Evolutionary conservation across 2,888 invertebrate genomes (phyloP).

Genomic region (Papilio protenor): DNA sequence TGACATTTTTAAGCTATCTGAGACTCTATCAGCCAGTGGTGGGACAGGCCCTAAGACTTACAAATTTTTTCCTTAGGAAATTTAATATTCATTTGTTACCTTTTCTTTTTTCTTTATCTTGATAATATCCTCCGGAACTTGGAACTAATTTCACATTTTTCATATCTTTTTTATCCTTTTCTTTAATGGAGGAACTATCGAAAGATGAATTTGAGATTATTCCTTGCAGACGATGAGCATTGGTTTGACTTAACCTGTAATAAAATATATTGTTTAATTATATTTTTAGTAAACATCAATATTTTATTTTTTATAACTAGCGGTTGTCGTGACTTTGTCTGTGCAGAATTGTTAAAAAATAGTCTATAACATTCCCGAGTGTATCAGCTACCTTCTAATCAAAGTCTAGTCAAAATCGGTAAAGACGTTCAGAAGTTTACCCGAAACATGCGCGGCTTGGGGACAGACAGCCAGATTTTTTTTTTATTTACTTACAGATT

Average conservation of each 20-base stretch:
- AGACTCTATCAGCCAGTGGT: too few species aligned
- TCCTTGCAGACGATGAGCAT: constrained; percentile 74
- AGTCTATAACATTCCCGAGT: too few species aligned
- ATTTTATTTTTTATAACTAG: too few species aligned
- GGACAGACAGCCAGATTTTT: too few species aligned
- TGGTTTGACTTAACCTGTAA: constrained; percentile 72
- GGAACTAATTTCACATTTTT: constrained; percentile 62
- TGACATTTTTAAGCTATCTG: too few species aligned
- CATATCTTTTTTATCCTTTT: constrained; percentile 49
- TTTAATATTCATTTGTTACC: constrained; percentile 30
- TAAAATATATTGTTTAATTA: background rate
- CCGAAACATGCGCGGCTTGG: too few species aligned
- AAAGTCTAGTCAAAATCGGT: too few species aligned
- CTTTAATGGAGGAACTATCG: constrained; percentile 53
- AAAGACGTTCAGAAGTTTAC: too few species aligned
- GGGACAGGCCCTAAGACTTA: background rate
- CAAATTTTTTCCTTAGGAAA: background rate
- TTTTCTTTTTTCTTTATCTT: constrained; percentile 66
- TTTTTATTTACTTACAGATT: too few species aligned
- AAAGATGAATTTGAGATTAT: constrained; percentile 68
- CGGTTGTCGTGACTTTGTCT: too few species aligned
- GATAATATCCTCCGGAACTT: constrained; percentile 69
- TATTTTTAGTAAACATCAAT: background rate
- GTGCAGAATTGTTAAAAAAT: too few species aligned
- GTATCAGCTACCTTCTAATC: too few species aligned